These are phyloP conservation scores for Oreocharis arfaki DNA, from an alignment of 2,113 vertebrate genomes.

Conservation along the genomic window DNA sequence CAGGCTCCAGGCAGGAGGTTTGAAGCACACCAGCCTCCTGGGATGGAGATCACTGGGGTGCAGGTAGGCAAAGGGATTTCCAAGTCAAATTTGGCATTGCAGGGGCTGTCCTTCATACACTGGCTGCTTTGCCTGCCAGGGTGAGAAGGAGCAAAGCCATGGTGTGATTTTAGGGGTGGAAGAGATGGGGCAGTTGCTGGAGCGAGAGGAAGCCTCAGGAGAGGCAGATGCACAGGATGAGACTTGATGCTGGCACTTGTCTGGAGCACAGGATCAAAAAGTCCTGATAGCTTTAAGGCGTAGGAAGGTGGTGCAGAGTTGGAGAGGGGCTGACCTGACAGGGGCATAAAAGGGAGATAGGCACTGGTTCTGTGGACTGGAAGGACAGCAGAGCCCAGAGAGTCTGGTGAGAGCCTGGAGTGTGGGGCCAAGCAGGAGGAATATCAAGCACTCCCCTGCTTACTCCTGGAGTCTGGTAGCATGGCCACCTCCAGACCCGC, in stretches of 20 bases:
- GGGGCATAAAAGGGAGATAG: fast-evolving
- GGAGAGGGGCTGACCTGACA: not conserved
- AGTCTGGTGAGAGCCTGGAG: not conserved
- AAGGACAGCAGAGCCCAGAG: not conserved
- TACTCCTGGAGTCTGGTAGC: not conserved
- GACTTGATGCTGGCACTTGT: not conserved
- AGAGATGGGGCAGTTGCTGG: not conserved
- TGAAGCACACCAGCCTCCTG: not conserved
- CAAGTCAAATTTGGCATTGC: not conserved
- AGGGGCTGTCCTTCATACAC: not conserved
- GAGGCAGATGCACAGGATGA: not conserved
- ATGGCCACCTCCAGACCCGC: not conserved
- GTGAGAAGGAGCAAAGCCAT: not conserved
- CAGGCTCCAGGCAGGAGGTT: not conserved
- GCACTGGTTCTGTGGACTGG: not conserved
- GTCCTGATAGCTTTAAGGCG: not conserved
- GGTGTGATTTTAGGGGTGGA: not conserved
- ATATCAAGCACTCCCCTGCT: fast-evolving
- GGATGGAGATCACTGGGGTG: not conserved
- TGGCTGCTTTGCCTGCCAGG: not conserved
- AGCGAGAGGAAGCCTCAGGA: not conserved
- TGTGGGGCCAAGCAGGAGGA: not conserved
- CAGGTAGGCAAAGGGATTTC: not conserved
- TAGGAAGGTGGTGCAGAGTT: fast-evolving
- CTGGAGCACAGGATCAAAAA: not conserved